phyloP scores from a whole-genome alignment of 2,113 vertebrate genomes.

The Parotia lawesii region DNA sequence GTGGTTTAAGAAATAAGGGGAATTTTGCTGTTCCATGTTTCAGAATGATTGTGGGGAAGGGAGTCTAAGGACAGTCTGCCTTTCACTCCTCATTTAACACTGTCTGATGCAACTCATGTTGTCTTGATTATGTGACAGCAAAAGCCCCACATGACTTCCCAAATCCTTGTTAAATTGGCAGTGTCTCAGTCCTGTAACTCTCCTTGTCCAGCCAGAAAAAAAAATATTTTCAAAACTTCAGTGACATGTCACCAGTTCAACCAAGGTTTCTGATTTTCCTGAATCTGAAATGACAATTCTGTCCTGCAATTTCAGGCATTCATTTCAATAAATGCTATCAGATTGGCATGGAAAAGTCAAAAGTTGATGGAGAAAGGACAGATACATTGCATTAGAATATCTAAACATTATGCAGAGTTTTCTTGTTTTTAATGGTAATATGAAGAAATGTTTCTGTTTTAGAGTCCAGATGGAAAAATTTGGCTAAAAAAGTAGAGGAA shows the following conservation, averaged over 20 bases:
- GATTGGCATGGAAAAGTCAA: neutral
- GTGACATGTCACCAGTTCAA: neutral
- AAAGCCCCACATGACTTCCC: neutral
- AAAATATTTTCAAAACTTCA: neutral
- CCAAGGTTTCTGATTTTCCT: neutral
- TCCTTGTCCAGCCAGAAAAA: neutral
- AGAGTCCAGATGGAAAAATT: neutral
- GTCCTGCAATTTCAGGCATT: neutral
- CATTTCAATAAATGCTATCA: neutral
- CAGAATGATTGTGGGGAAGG: neutral
- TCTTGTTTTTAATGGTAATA: neutral
- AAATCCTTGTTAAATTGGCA: neutral
- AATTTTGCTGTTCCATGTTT: neutral
- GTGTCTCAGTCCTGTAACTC: neutral
- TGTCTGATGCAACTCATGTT: neutral
- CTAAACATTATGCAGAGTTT: neutral
- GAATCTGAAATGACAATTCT: neutral
- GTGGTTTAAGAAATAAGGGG: neutral
- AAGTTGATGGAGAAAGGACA: neutral
- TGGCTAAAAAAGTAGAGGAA: neutral
- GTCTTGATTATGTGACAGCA: neutral
- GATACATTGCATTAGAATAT: neutral
- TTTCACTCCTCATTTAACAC: neutral
- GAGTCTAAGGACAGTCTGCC: neutral
- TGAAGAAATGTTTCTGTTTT: neutral